Evolutionary conservation across 2,113 vertebrate species (phyloP).

Genomic region (Sitta europaea): DNA sequence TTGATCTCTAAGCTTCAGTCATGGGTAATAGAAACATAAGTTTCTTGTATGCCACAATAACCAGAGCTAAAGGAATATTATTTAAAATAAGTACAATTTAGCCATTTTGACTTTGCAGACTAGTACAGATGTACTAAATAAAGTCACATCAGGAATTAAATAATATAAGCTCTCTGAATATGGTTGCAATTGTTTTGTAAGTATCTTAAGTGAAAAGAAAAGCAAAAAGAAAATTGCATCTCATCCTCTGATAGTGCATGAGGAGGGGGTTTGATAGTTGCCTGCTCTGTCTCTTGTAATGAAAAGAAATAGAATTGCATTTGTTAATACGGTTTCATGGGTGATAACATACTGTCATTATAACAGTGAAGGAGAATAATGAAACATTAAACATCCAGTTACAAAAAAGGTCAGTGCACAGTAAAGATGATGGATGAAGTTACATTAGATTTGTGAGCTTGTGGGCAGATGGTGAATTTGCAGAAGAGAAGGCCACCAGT

Average conservation of each 20-base stretch:
- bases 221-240: neutral
- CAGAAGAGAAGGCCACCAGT: neutral
- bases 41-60: neutral
- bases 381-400: neutral
- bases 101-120: neutral
- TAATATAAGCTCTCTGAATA: neutral
- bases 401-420: neutral
- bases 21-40: neutral
- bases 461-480: neutral
- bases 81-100: neutral
- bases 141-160: neutral
- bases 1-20: neutral
- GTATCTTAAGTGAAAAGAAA: neutral
- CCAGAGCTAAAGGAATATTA: neutral
- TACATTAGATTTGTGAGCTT: neutral
- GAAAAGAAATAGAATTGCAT: neutral
- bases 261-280: neutral
- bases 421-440: neutral
- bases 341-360: neutral
- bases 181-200: neutral
- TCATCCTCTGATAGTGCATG: neutral
- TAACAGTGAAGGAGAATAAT: neutral
- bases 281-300: neutral
- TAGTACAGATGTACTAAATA: neutral
- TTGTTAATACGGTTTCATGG: neutral